These are phyloP conservation scores for Tor tambroides DNA, from an alignment of 2,113 vertebrate species.

Conservation along the genomic window DNA sequence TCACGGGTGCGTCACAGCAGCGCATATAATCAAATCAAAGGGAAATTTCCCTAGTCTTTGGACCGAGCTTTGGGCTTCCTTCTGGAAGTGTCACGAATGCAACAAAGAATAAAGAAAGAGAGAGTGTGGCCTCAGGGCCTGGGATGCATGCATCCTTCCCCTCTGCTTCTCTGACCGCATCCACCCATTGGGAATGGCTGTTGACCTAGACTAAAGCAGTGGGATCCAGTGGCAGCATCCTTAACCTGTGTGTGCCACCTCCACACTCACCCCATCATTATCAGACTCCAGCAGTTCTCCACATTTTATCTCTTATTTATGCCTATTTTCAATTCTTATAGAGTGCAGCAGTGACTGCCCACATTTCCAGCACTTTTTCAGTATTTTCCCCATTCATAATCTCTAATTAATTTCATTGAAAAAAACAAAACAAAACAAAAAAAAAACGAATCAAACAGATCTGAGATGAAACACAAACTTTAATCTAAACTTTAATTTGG, in stretches of 20 bases:
- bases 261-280: neutral
- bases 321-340: neutral
- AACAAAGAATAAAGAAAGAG: constrained; percentile 48
- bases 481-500: neutral
- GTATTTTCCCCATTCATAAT: neutral
- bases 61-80: constrained; percentile 30
- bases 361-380: neutral
- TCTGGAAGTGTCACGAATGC: constrained; percentile 36
- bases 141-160: constrained; percentile 29
- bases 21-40: constrained; percentile 74
- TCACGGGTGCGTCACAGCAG: constrained; percentile 63
- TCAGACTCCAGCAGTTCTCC: constrained; percentile 28
- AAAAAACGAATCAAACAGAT: neutral
- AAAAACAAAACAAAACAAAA: too few species aligned
- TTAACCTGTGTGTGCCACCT: constrained; percentile 42
- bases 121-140: constrained; percentile 18
- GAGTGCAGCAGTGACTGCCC: neutral
- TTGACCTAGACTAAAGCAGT: constrained; percentile 40
- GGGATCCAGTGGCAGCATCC: constrained; percentile 33
- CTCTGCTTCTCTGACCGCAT: constrained; percentile 43
- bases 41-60: constrained; percentile 62
- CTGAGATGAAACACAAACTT: neutral
- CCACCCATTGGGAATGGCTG: constrained; percentile 47
- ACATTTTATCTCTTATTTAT: constrained; percentile 11
- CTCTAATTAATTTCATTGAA: neutral